phyloP scores from a whole-genome alignment of 2,113 vertebrate species.

The Odocoileus hemionus region DNA sequence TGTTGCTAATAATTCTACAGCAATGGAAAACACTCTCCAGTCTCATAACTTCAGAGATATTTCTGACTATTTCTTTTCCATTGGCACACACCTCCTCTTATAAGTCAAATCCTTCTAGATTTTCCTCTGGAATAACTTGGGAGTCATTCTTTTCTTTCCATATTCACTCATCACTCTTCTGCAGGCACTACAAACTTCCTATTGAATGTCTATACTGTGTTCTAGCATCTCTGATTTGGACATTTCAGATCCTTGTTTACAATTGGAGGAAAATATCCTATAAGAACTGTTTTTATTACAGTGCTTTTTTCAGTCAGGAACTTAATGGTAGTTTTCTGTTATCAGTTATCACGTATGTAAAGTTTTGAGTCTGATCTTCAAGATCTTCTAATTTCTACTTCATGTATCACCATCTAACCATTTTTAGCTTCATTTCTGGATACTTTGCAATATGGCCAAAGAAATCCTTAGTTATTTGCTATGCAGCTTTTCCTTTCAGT shows the following conservation, averaged over 20 bases:
- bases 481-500: not conserved
- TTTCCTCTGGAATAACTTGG: not conserved
- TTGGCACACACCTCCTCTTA: not conserved
- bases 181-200: not conserved
- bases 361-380: not conserved
- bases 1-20: not conserved
- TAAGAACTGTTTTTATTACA: not conserved
- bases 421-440: not conserved
- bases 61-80: slow-evolving; percentile 33
- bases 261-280: not conserved
- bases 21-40: not conserved
- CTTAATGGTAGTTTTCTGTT: not conserved
- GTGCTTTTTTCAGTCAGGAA: not conserved
- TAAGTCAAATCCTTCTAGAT: not conserved
- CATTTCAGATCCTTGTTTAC: not conserved
- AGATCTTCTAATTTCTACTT: not conserved
- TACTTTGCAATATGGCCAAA: not conserved
- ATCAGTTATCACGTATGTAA: not conserved
- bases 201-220: not conserved
- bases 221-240: not conserved
- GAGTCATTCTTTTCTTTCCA: not conserved
- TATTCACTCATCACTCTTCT: not conserved
- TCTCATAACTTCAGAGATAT: not conserved
- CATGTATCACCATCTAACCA: not conserved
- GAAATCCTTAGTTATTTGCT: not conserved